These are phyloP conservation scores for Todus mexicanus DNA, from an alignment of 2,797 vertebrate species.

Conservation along the genomic window DNA sequence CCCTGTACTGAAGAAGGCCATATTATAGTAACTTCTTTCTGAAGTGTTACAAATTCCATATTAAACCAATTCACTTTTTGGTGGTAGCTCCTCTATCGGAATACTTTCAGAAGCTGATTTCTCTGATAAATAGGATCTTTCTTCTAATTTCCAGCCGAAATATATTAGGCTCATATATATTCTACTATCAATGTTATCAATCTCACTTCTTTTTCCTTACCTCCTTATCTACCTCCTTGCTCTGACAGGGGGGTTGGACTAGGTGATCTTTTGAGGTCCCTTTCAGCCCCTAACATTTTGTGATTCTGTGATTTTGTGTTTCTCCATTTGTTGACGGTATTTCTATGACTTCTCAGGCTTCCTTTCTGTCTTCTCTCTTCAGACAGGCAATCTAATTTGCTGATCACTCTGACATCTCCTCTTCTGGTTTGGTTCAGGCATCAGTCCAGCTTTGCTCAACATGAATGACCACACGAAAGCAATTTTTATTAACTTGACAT, in stretches of 20 bases:
- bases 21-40: background rate
- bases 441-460: background rate
- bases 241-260: too few species aligned
- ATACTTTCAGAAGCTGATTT: background rate
- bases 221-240: background rate
- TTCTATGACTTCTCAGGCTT: background rate
- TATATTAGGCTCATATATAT: background rate
- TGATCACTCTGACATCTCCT: background rate
- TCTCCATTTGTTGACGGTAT: background rate
- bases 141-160: background rate
- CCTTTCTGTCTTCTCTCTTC: background rate
- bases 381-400: background rate
- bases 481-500: background rate
- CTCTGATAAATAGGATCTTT: background rate
- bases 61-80: background rate
- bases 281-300: too few species aligned
- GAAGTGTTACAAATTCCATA: background rate
- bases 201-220: background rate
- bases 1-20: background rate
- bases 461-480: background rate
- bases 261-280: too few species aligned
- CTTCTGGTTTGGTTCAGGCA: background rate
- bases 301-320: too few species aligned
- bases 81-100: background rate
- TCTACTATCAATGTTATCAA: background rate